Conservation (phyloP, 2,888 invertebrate species). For the Yponomeuta sedellus region DNA sequence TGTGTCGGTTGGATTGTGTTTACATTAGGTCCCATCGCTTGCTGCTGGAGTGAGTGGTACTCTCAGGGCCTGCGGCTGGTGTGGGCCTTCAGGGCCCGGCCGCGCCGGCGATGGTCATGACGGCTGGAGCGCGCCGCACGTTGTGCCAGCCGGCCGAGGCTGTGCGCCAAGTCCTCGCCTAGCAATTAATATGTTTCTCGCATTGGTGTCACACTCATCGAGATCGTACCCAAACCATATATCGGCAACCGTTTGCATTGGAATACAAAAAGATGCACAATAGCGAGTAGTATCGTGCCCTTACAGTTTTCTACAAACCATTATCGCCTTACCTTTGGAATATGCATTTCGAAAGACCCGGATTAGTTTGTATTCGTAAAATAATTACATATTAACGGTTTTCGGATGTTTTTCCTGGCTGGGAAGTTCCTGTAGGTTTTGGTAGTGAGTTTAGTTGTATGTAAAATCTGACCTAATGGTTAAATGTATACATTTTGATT, state of each 20-base stretch:
- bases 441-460: too few relatives aligned
- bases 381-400: too few relatives aligned
- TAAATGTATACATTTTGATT: too few relatives aligned
- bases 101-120: conserved; percentile 19
- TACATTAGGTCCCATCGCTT: conserved; percentile 60
- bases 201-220: conserved; percentile 67
- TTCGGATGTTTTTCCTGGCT: too few relatives aligned
- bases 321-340: too few relatives aligned
- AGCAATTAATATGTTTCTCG: conserved; percentile 42
- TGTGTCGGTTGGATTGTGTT: conserved; percentile 38
- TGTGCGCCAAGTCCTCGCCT: conserved; percentile 35
- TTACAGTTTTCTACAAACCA: too few relatives aligned
- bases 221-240: conserved; percentile 48
- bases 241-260: conserved; percentile 27
- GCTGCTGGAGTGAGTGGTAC: conserved; percentile 29
- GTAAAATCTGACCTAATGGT: too few relatives aligned
- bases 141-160: neutral
- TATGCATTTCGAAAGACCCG: too few relatives aligned
- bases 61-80: conserved; percentile 37
- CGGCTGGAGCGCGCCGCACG: conserved; percentile 34
- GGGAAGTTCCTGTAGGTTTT: too few relatives aligned
- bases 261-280: neutral
- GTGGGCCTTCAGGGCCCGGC: conserved; percentile 25
- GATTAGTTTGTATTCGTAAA: too few relatives aligned
- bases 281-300: neutral